Percentiles rank a stretch among this genome's conserved stretches.
These are phyloP conservation scores for Lycophotia porphyrea DNA, from an alignment of 2,888 invertebrate species.

Conservation along the genomic window DNA sequence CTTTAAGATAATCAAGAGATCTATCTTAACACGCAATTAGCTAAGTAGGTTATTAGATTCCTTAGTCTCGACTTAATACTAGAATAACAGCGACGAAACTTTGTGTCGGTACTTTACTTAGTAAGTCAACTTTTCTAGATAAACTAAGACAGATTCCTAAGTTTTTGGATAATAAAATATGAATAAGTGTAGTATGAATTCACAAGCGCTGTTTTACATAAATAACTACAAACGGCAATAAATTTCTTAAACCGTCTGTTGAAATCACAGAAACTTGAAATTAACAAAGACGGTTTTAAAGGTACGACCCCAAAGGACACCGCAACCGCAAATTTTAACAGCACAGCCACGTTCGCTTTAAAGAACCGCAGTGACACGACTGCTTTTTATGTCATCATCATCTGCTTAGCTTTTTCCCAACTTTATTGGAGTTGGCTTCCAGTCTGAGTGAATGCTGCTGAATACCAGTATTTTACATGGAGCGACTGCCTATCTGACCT, in stretches of 20 bases:
- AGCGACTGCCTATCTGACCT: no score
- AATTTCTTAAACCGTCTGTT: background rate
- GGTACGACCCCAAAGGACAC: background rate
- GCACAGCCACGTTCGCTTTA: background rate
- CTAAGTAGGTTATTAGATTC: conserved; percentile 1
- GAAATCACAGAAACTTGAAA: conserved; percentile 9
- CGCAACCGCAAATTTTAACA: background rate
- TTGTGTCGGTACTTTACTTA: background rate
- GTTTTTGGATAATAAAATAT: background rate
- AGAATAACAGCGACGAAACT: conserved; percentile 3
- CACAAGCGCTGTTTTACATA: conserved; percentile 7
- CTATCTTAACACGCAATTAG: background rate
- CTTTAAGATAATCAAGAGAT: background rate
- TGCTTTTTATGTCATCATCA: background rate
- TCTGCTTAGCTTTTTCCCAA: background rate
- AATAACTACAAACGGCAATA: background rate
- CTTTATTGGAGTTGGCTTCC: background rate
- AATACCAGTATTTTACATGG: background rate
- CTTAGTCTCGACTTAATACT: background rate
- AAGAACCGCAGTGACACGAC: background rate
- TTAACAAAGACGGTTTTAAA: background rate
- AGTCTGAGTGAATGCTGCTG: background rate
- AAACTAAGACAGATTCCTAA: background rate
- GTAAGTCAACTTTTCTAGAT: background rate
- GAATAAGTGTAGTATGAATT: background rate